Evolutionary conservation across 2,888 invertebrate species (phyloP).

Genomic region (Trichogramma dendrolimi): DNA sequence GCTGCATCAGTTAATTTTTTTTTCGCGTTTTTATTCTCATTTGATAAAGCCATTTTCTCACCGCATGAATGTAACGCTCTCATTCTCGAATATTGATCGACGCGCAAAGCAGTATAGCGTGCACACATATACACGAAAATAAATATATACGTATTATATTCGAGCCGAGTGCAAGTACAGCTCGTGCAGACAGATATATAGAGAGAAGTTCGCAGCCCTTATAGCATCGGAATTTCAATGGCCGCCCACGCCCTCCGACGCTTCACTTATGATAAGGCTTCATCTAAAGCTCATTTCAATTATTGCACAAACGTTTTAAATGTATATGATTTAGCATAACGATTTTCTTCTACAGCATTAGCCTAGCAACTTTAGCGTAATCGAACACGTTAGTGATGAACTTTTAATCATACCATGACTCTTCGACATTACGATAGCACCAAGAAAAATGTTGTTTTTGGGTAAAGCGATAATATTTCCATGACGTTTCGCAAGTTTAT

Average conservation of each 20-base stretch:
- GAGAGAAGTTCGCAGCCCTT: neutral
- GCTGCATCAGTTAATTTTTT: too few relatives aligned
- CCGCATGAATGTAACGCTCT: constrained; percentile 21
- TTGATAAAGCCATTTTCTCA: constrained; percentile 19
- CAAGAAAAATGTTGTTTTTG: too few relatives aligned
- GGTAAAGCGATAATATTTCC: too few relatives aligned
- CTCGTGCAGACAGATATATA: neutral
- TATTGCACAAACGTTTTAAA: constrained; percentile 13
- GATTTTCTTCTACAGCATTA: too few relatives aligned
- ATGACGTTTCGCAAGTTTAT: too few relatives aligned
- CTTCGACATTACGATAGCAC: too few relatives aligned
- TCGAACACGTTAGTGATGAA: too few relatives aligned
- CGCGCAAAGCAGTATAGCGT: neutral
- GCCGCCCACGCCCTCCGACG: neutral
- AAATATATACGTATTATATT: neutral
- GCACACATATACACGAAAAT: neutral
- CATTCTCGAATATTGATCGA: constrained; percentile 28
- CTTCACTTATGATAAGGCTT: too few relatives aligned
- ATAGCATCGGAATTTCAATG: constrained; percentile 5
- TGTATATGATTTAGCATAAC: too few relatives aligned
- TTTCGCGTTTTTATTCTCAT: neutral
- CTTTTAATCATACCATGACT: too few relatives aligned
- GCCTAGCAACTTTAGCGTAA: too few relatives aligned
- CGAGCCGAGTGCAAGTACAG: neutral
- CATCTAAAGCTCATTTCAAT: constrained; percentile 7